These are phyloP conservation scores for Cinara cedri DNA, from an alignment of 2,888 invertebrate genomes.

Conservation along the genomic window DNA sequence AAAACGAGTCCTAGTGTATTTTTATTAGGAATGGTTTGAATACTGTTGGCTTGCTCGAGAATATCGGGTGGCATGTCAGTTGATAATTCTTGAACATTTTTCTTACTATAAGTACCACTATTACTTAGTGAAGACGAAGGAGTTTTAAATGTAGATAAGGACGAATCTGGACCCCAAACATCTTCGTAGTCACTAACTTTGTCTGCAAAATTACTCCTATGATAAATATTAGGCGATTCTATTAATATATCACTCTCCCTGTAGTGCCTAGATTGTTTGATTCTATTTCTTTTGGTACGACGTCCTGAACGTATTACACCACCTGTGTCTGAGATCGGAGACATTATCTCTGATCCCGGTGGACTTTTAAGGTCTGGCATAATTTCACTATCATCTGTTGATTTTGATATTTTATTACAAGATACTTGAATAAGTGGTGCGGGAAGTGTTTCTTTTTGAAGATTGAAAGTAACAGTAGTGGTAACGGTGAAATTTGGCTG, in stretches of 20 bases:
- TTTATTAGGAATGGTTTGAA: conserved; percentile 21
- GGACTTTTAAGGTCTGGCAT: conserved; percentile 58
- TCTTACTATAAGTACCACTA: conserved; percentile 37
- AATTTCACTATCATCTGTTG: conserved; percentile 57
- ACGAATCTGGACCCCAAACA: conserved; percentile 78
- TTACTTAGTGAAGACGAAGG: conserved; percentile 48
- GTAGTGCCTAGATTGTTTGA: conserved; percentile 65
- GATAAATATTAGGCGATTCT: conserved; percentile 82
- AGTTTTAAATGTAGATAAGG: conserved; percentile 62
- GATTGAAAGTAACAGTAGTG: conserved; percentile 84
- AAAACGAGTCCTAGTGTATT: conserved; percentile 36
- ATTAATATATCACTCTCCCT: conserved; percentile 81
- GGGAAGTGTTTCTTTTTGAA: conserved; percentile 68
- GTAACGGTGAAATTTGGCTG: conserved; percentile 80
- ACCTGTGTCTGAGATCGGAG: conserved; percentile 63
- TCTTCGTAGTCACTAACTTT: conserved; percentile 96
- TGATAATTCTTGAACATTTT: conserved; percentile 19
- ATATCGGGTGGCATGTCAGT: conserved; percentile 45
- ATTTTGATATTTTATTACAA: conserved; percentile 35
- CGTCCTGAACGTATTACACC: conserved; percentile 63
- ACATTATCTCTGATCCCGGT: conserved; percentile 62
- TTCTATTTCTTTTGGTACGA: conserved; percentile 62
- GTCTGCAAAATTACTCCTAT: conserved; percentile 84
- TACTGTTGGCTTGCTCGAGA: conserved; percentile 24
- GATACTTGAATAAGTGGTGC: conserved; percentile 61